Evolutionary conservation across 1,140 invertebrate species (phyloP).

Genomic region (Bilobella aurantiaca): DNA sequence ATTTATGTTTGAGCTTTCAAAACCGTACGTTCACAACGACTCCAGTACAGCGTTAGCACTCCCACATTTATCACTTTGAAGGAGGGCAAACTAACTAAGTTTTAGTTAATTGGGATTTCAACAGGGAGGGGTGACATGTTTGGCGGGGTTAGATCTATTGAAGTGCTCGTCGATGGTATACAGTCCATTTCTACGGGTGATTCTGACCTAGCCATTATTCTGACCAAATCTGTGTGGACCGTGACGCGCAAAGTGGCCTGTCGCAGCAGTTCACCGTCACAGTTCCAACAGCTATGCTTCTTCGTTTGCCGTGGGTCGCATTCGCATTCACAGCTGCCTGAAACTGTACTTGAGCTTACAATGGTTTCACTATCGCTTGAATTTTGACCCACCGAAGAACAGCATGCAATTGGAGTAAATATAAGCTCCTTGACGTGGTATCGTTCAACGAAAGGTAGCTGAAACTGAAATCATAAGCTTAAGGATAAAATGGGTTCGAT

Average conservation of each 20-base stretch:
- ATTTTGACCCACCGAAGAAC: conserved; percentile 36
- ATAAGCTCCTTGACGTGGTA: conserved; percentile 62
- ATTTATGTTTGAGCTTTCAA: too few relatives aligned
- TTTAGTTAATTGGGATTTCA: not conserved
- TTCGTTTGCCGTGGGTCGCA: conserved; percentile 30
- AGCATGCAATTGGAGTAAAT: conserved; percentile 49
- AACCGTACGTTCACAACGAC: too few relatives aligned
- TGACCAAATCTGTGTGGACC: conserved; percentile 28
- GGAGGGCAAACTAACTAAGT: too few relatives aligned
- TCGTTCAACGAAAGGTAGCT: conserved; percentile 67
- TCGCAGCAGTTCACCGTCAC: conserved; percentile 67
- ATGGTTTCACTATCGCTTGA: conserved; percentile 38
- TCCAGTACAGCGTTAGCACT: too few relatives aligned
- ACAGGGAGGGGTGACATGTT: not conserved
- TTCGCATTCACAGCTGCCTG: conserved; percentile 33
- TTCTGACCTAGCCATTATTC: conserved; percentile 26
- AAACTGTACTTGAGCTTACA: conserved; percentile 14
- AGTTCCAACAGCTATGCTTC: conserved; percentile 62
- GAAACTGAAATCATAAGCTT: conserved; percentile 48
- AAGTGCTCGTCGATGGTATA: not conserved
- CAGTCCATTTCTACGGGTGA: not conserved
- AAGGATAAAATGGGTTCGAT: too few relatives aligned
- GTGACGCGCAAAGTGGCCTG: conserved; percentile 28
- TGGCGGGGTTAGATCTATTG: not conserved
- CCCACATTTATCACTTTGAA: too few relatives aligned